These are phyloP conservation scores for Notodonta dromedarius DNA, from an alignment of 2,888 invertebrate species.

Conservation along the genomic window DNA sequence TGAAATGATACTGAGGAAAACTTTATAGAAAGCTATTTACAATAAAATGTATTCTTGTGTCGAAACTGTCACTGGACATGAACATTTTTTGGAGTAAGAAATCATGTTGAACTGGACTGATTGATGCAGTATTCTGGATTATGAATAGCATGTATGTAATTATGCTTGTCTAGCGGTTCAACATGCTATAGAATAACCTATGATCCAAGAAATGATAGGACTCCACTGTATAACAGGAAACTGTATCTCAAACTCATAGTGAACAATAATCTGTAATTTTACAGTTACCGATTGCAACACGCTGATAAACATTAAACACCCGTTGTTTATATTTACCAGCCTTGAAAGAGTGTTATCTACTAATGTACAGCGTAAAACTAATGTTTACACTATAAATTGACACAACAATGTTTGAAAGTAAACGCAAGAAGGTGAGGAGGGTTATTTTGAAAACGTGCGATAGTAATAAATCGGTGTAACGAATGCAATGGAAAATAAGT, in stretches of 20 bases:
- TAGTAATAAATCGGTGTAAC: conserved; percentile 45
- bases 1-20: too few relatives aligned
- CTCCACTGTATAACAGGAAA: neutral
- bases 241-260: neutral
- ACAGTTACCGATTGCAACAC: conserved; percentile 22
- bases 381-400: conserved; percentile 34
- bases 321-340: conserved; percentile 35
- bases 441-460: conserved; percentile 40
- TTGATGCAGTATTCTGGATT: too few relatives aligned
- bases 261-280: conserved; percentile 15
- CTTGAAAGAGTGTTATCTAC: conserved; percentile 40
- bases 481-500: conserved; percentile 64
- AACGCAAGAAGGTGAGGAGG: conserved; percentile 33
- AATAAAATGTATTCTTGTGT: too few relatives aligned
- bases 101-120: too few relatives aligned
- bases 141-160: too few relatives aligned
- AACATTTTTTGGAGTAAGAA: too few relatives aligned
- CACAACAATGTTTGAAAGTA: conserved; percentile 31
- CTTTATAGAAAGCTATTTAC: too few relatives aligned
- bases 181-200: too few relatives aligned
- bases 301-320: conserved; percentile 21
- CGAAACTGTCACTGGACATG: too few relatives aligned
- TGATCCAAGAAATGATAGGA: neutral
- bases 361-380: conserved; percentile 28
- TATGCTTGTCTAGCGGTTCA: too few relatives aligned